Evolutionary conservation across 2,888 invertebrate genomes (phyloP), one percentile per base, ranked within the genome.

Genomic region (Noctua fimbriata): DNA sequence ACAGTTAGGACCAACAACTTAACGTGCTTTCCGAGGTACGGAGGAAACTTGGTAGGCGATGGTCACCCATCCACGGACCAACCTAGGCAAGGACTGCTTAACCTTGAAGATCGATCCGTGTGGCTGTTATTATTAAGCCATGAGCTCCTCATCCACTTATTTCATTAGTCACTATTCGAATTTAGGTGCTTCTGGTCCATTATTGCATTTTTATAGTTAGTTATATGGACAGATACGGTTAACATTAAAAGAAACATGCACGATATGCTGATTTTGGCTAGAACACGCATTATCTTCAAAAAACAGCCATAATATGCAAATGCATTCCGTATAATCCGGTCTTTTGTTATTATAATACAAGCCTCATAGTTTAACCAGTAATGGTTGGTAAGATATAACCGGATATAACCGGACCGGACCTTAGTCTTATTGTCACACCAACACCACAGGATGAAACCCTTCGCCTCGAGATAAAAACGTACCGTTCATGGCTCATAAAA

Each of bases 401-500:
- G 63, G 32, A 63, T 63, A 18, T 7, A 84, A 36, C 44, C 24
- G 60, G 71, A 82, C 67, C 60, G 80, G 73, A 73, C 52, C 60
- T 52, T 21, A 63, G 69, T 85, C 60, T 60, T 80, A 80, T 71
- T 70, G 63, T 69, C 32, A 70, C 36, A 83, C 60, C 73, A 44
- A 71, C 70, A 28, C 63, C 81, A 66, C 60, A 73, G 66, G 60
- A 83, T 66, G 70, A 47, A 58, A 70, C 80, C 85, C 82, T 84
- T 52, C 36, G 41, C 28, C 36, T 70, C 36, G 36, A 69, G 58
- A 71, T 47, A 72, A 81, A 85, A 85, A 73, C 76, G 52, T 81
- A 60, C 71, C 82, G 69, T 76, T 72, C 82, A 85, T 66, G 83
- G 76, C 72, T 81, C 58, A 85, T 83, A 81, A 83, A 84, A 81